These are phyloP conservation scores for Hyles euphorbiae DNA, from an alignment of 1,140 invertebrate species.

Conservation along the genomic window DNA sequence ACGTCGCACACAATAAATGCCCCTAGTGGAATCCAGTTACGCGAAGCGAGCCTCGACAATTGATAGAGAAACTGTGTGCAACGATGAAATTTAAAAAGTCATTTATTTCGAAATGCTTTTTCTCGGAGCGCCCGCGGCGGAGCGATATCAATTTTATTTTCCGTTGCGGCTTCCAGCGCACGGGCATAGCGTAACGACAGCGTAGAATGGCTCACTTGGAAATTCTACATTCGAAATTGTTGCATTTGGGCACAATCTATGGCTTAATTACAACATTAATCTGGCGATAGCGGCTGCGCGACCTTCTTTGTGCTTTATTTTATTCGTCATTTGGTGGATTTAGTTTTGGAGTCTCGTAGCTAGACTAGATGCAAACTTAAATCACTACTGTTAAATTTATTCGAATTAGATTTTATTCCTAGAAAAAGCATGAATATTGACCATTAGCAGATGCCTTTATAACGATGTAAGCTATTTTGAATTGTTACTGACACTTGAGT, in stretches of 20 bases:
- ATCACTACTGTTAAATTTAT: too few relatives aligned
- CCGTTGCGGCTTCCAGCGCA: slow-evolving; percentile 55
- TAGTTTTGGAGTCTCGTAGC: too few relatives aligned
- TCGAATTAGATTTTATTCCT: too few relatives aligned
- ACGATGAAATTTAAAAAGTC: slow-evolving; percentile 76
- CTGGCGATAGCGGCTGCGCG: too few relatives aligned
- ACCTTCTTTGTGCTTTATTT: too few relatives aligned
- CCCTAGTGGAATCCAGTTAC: slow-evolving; percentile 70
- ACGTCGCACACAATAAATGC: slow-evolving; percentile 70
- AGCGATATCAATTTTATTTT: slow-evolving; percentile 73
- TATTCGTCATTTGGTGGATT: too few relatives aligned
- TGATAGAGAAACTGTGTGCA: slow-evolving; percentile 74
- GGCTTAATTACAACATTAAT: too few relatives aligned
- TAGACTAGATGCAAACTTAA: too few relatives aligned
- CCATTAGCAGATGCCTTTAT: too few relatives aligned
- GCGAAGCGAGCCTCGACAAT: slow-evolving; percentile 64
- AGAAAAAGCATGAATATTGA: too few relatives aligned
- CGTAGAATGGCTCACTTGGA: slow-evolving; percentile 1
- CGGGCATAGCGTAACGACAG: slow-evolving; percentile 3
- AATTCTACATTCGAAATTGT: slow-evolving; percentile 3
- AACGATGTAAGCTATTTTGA: too few relatives aligned
- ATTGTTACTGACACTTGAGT: too few relatives aligned
- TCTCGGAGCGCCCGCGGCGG: slow-evolving; percentile 65
- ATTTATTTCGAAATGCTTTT: slow-evolving; percentile 75
- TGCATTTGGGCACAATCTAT: background rate